Percentiles rank a stretch among this genome's conserved stretches.
Conservation (phyloP, 2,888 invertebrate genomes). For the Thymelicus lineola region DNA sequence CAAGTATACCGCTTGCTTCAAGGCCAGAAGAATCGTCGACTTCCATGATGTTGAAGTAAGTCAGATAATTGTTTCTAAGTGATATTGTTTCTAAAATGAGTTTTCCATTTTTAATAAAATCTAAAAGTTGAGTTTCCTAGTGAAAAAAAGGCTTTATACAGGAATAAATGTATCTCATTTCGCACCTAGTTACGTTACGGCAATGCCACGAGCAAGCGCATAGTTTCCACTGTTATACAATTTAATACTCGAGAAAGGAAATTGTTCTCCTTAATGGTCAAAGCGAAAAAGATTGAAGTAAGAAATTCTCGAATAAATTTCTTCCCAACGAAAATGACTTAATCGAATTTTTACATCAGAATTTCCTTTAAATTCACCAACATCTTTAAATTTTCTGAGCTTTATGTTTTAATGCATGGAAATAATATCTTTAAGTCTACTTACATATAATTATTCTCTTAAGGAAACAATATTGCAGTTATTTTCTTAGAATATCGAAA, state of each 20-base stretch:
- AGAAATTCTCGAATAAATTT: conserved; percentile 22
- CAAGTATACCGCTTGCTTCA: too few relatives aligned
- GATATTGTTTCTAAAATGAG: too few relatives aligned
- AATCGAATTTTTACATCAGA: conserved; percentile 17
- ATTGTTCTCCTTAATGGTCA: conserved; percentile 9
- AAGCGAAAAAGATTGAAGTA: conserved; percentile 19
- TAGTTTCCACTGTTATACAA: conserved; percentile 5
- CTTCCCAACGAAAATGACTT: conserved; percentile 18
- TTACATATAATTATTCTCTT: not conserved
- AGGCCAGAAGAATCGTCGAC: too few relatives aligned
- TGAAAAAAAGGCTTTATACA: not conserved
- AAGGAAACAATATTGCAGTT: too few relatives aligned
- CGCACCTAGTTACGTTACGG: conserved; percentile 29
- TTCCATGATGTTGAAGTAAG: too few relatives aligned
- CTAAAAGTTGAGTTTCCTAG: not conserved
- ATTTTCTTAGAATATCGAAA: too few relatives aligned
- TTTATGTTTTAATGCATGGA: conserved; percentile 11
- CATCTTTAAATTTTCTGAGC: conserved; percentile 10
- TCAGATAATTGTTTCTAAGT: too few relatives aligned
- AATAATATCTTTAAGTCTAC: conserved; percentile 8
- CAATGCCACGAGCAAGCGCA: conserved; percentile 16
- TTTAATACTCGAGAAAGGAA: conserved; percentile 26
- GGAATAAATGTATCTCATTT: conserved; percentile 21
- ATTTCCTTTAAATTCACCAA: conserved; percentile 26
- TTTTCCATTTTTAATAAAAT: too few relatives aligned